Base-by-base conservation (phyloP, 1,140 invertebrate genomes). In the Drosophila teissieri region DNA sequence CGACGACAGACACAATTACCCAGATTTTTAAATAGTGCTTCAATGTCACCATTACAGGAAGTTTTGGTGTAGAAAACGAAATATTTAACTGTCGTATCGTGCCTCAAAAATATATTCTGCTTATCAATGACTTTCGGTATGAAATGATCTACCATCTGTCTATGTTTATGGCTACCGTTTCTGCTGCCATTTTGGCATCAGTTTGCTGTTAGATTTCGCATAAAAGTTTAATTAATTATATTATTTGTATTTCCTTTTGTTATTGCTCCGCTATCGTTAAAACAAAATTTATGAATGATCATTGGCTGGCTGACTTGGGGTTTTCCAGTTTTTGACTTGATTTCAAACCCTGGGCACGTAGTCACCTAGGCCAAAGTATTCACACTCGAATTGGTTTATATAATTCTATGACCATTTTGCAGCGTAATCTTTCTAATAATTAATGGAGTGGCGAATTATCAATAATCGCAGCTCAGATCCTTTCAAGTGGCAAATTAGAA, bases 211-310 rank as follows among this genome's bases (percentile, higher is more conserved):
- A 31, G 52, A 52, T 67, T 70, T 88, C 75, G 83, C 80, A 83
- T 83, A 77, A 88, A 80, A 76, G 62, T 64, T 64, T 48, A 70
- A 76, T 86, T 88, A 76, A 79, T 88, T 86, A 79, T 82, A 40
- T 40, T 60, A 76, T 57, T 73, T 74, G 8, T 40, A 36, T 55
- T 61, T 67, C 40, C 45, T 60, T 81, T 63, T 40, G 46, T 49
- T 55, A 67, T 67, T 67, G 56, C 46, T 64, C 69, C 44, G 53
- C 53, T 70, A 80, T 78, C 73, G 77, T 84, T 78, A 73, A 51
- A 72, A 51, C 52, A 64, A 67, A 84, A 80, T 88, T 84, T 89
- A 84, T 88, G 76, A 89, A 83, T 80, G 79, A 81, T 75, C 73
- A 49, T 72, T 60, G 60, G 14, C 54, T 62, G 36, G 44, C 63